Percentiles rank a stretch among this genome's conserved stretches.
phyloP scores from a whole-genome alignment of 1,140 invertebrate genomes.

The Neodiprion lecontei region DNA sequence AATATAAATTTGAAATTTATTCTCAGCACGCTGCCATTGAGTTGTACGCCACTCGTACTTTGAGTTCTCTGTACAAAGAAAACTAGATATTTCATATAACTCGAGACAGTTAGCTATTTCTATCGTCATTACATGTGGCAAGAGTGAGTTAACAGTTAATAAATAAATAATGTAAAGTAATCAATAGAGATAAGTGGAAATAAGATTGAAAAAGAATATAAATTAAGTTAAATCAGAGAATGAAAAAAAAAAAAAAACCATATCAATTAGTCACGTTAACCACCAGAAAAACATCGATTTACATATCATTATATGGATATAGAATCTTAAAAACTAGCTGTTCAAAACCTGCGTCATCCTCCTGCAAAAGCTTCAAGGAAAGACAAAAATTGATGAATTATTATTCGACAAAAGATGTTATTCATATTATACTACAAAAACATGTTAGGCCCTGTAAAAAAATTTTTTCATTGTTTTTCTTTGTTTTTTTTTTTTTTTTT shows the following conservation, averaged over 20 bases:
- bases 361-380: conserved; percentile 63
- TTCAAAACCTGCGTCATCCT: conserved; percentile 62
- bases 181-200: conserved; percentile 38
- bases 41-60: background rate
- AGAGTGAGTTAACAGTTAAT: conserved; percentile 43
- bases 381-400: conserved; percentile 58
- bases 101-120: conserved; percentile 29
- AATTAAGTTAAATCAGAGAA: background rate
- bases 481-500: conserved; percentile 18
- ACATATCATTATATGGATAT: conserved; percentile 3
- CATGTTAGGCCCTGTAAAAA: conserved; percentile 49
- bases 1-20: background rate
- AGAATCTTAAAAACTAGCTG: conserved; percentile 58
- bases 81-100: background rate
- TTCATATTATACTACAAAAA: conserved; percentile 1
- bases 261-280: background rate
- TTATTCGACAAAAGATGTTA: conserved; percentile 25
- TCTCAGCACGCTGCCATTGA: conserved; percentile 20
- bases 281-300: conserved; percentile 5
- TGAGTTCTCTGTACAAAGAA: background rate
- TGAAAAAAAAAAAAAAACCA: no score
- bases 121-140: conserved; percentile 53
- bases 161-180: background rate
- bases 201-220: background rate
- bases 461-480: conserved; percentile 27